Evolutionary conservation across 2,888 invertebrate genomes (phyloP).

Genomic region (Acanthosepion pharaonis): DNA sequence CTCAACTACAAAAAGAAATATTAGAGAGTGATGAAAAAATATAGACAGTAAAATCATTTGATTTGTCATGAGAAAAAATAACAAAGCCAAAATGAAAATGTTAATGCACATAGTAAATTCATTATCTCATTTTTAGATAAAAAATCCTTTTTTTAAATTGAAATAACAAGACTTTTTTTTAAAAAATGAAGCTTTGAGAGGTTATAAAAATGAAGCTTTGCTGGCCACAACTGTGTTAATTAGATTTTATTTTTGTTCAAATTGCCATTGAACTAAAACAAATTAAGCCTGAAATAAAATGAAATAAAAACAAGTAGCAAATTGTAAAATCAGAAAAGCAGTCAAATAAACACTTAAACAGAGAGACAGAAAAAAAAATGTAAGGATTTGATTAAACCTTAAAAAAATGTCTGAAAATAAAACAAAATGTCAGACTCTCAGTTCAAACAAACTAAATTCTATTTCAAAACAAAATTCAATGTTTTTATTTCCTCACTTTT

Average conservation of each 20-base stretch:
- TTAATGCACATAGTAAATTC: neutral
- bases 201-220: neutral
- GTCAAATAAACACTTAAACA: neutral
- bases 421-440: neutral
- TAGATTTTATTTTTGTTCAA: constrained; percentile 14
- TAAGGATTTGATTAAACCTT: neutral
- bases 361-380: neutral
- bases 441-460: constrained; percentile 13
- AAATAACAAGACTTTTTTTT: neutral
- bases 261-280: constrained; percentile 17
- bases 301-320: constrained; percentile 16
- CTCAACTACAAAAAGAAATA: neutral
- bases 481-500: constrained; percentile 33
- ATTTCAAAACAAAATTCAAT: constrained; percentile 33
- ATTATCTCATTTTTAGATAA: constrained; percentile 5
- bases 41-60: neutral
- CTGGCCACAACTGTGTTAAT: neutral
- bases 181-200: neutral
- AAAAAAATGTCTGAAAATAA: neutral
- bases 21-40: neutral
- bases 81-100: neutral
- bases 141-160: neutral
- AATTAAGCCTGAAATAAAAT: neutral
- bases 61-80: neutral
- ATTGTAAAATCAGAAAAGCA: neutral